phyloP scores from a whole-genome alignment of 2,888 invertebrate genomes.

The Drosophila atripex region DNA sequence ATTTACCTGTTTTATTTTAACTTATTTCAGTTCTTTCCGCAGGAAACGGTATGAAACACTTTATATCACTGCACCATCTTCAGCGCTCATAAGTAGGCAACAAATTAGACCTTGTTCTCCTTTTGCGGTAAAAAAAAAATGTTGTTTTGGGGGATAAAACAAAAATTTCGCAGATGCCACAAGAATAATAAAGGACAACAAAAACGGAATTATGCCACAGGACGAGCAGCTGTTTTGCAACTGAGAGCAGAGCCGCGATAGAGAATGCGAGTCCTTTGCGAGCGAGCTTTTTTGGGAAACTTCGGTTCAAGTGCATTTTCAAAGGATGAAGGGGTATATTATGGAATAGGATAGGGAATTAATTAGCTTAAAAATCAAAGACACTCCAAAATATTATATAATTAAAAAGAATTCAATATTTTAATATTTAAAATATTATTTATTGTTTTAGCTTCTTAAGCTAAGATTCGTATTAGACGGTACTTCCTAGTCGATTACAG shows the following conservation, averaged over 20 bases:
- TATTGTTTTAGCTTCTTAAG: too few relatives aligned
- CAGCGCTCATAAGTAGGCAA: conserved; percentile 41
- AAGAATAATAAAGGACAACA: conserved; percentile 49
- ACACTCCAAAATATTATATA: not conserved
- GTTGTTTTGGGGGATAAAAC: not conserved
- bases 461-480: too few relatives aligned
- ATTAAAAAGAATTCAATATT: too few relatives aligned
- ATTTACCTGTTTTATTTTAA: not conserved
- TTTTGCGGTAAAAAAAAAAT: conserved; percentile 11
- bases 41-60: not conserved
- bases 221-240: conserved; percentile 60
- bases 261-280: conserved; percentile 30
- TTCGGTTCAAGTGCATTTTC: conserved; percentile 16
- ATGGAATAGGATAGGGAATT: not conserved
- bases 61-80: conserved; percentile 6
- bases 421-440: too few relatives aligned
- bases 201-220: conserved; percentile 50
- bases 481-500: conserved; percentile 6
- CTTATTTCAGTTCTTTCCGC: not conserved
- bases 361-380: not conserved
- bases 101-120: not conserved
- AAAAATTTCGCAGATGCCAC: conserved; percentile 16
- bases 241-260: conserved; percentile 20
- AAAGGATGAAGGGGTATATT: conserved; percentile 5
- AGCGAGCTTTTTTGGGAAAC: conserved; percentile 55